phyloP scores from a whole-genome alignment of 2,113 vertebrate genomes.

The Rhegmatorhina hoffmannsi region DNA sequence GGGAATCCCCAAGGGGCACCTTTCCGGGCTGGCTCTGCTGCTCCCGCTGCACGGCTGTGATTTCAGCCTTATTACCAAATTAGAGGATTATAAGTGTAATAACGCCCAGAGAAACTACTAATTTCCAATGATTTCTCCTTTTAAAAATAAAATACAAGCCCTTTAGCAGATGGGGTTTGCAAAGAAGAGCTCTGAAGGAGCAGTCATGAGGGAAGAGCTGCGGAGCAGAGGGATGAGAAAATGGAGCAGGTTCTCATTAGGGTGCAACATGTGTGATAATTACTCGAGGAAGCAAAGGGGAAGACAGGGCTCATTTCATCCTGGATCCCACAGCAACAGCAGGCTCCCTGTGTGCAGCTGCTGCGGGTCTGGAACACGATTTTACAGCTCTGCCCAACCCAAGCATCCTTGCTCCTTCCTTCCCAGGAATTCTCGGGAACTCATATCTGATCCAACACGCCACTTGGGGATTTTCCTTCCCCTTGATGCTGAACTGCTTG shows the following conservation, averaged over 20 bases:
- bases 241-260: slow-evolving; percentile 50
- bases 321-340: neutral
- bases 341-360: neutral
- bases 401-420: neutral
- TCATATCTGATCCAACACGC: neutral
- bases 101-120: neutral
- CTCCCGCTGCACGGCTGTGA: neutral
- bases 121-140: neutral
- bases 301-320: slow-evolving; percentile 18
- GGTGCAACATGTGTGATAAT: neutral
- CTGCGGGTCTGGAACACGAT: neutral
- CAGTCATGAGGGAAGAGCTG: neutral
- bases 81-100: slow-evolving; percentile 15
- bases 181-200: neutral
- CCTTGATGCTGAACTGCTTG: neutral
- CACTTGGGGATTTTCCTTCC: neutral
- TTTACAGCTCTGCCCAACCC: neutral
- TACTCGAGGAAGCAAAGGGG: neutral
- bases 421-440: neutral
- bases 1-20: neutral
- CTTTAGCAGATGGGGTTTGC: neutral
- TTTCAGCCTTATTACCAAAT: slow-evolving; percentile 14
- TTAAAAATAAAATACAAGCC: neutral
- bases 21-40: neutral
- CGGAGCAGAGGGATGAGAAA: neutral